These are phyloP conservation scores for Epinotia nisella DNA, from an alignment of 2,888 invertebrate genomes.

Conservation along the genomic window DNA sequence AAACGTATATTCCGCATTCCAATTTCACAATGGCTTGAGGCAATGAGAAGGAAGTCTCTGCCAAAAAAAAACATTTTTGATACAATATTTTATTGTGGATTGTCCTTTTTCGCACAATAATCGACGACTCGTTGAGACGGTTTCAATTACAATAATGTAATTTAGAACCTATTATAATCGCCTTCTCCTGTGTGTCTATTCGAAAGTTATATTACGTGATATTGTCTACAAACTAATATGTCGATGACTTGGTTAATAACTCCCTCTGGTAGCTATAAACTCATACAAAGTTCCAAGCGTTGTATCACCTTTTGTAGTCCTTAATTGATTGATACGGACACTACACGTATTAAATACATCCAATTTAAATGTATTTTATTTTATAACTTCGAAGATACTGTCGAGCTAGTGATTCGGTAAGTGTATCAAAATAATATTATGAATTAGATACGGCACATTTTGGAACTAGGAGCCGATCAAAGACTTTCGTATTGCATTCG, in stretches of 20 bases:
- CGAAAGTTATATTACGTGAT: background rate
- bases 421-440: background rate
- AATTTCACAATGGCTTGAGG: no score
- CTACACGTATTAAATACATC: slow-evolving; percentile 9
- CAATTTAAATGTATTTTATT: background rate
- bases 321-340: slow-evolving; percentile 1
- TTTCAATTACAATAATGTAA: no score
- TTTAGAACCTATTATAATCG: no score
- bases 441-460: no score
- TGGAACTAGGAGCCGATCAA: no score
- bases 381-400: background rate
- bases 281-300: slow-evolving; percentile 30
- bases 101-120: no score
- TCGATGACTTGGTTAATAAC: slow-evolving; percentile 19
- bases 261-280: slow-evolving; percentile 6
- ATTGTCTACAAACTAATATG: background rate
- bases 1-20: no score
- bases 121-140: no score
- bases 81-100: no score
- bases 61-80: no score
- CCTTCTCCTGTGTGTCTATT: background rate
- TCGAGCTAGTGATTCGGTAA: background rate
- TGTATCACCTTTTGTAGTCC: slow-evolving; percentile 25
- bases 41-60: no score
- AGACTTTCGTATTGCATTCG: no score